phyloP scores from a whole-genome alignment of 2,113 vertebrate species.

The Sardina pilchardus region DNA sequence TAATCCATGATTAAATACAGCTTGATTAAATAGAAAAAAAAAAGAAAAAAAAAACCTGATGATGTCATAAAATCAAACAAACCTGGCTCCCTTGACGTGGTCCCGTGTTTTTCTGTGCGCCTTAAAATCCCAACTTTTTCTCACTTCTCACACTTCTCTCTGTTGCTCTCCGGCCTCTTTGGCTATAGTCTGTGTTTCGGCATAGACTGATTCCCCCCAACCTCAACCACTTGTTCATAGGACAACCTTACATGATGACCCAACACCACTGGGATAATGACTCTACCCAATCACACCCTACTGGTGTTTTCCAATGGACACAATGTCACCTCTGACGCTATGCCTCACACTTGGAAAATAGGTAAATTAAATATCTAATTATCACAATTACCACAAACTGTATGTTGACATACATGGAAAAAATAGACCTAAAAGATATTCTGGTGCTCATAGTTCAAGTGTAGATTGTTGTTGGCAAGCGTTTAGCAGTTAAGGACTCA shows the following conservation, averaged over 20 bases:
- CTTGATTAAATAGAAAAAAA: neutral
- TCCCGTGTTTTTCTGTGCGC: neutral
- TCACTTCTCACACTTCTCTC: neutral
- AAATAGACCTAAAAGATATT: neutral
- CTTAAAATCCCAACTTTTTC: neutral
- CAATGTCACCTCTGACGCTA: constrained; percentile 25
- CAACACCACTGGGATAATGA: constrained; percentile 61
- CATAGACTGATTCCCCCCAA: neutral
- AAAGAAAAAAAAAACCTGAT: neutral
- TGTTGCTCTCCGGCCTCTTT: neutral
- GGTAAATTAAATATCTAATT: neutral
- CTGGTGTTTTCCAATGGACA: constrained; percentile 41
- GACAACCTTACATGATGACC: constrained; percentile 54
- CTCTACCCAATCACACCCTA: constrained; percentile 60
- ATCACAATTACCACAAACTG: neutral
- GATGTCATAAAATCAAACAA: neutral
- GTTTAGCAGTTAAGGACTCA: constrained; percentile 37
- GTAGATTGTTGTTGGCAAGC: neutral
- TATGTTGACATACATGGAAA: neutral
- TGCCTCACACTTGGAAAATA: neutral
- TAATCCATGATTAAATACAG: neutral
- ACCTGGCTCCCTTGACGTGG: neutral
- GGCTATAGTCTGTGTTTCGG: neutral
- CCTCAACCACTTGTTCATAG: neutral
- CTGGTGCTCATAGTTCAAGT: neutral